Percentiles rank a stretch among this genome's conserved stretches.
phyloP scores from a whole-genome alignment of 2,797 vertebrate genomes.

The Rhinoraja longicauda region DNA sequence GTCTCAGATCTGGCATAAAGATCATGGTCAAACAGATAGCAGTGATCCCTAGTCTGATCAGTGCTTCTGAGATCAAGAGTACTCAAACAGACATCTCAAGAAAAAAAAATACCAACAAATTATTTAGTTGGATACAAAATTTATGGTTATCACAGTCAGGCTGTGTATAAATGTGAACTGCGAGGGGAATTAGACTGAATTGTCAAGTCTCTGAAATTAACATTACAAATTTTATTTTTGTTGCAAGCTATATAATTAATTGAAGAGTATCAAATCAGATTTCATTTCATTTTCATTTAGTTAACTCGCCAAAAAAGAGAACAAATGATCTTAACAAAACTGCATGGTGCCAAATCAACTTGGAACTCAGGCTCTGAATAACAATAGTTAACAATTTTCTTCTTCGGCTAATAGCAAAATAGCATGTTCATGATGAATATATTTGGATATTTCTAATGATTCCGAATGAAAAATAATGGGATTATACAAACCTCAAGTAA shows the following conservation, averaged over 20 bases:
- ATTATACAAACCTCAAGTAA: neutral
- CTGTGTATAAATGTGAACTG: too few relatives aligned
- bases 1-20: too few relatives aligned
- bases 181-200: neutral
- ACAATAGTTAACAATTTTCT: neutral
- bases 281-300: neutral
- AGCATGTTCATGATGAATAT: neutral
- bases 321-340: neutral
- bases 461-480: neutral
- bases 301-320: neutral
- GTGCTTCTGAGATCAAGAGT: too few relatives aligned
- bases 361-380: neutral
- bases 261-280: neutral
- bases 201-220: neutral
- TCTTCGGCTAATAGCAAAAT: neutral
- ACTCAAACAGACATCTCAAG: too few relatives aligned
- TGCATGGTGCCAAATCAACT: neutral
- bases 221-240: neutral
- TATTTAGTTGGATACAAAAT: too few relatives aligned
- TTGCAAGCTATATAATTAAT: neutral
- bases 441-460: neutral
- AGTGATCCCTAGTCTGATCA: too few relatives aligned
- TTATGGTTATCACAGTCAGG: too few relatives aligned
- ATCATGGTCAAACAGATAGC: too few relatives aligned
- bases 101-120: too few relatives aligned